Evolutionary conservation across 2,113 vertebrate genomes (phyloP), one percentile per base, ranked within the genome.

Genomic region (Dicaeum eximium): DNA sequence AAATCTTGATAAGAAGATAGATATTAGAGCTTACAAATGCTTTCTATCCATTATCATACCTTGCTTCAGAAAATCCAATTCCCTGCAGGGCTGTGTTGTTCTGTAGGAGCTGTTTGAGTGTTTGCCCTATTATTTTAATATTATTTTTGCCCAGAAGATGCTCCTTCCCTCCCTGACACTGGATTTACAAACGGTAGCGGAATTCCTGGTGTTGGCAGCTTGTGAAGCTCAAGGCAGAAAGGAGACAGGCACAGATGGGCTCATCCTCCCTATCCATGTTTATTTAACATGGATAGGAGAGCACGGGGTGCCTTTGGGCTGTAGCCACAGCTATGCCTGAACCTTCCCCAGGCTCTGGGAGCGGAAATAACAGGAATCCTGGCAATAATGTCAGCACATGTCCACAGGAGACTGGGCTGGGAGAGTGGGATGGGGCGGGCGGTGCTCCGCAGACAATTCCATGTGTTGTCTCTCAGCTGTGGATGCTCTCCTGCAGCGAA

Each of bases 391-490:
- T 21, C 30, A 44, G 67, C 37, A 53, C 17, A 10, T 1, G 5
- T 7, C 18, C 40, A 5, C 7, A 1, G 62, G 27, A 80, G 28
- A 31, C 44, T 33, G 60, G 40, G n/a, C 7, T 42, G 69, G 51
- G 64, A 56, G 7, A 0, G 25, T 7, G 19, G 38, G 40, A 5
- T 38, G 67, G 30, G 33, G 13, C 5, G 1, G 28, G 12, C 7
- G 6, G 10, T 4, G 24, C 23, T 42, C 27, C 4, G n/a, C 28
- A 22, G 27, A 15, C 22, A 11, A 27, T 47, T 61, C 27, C 16
- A 0, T 1, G 48, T 13, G 15, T 8, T 9, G 8, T 57, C 40
- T 64, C 58, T 72, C 56, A 0, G 23, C 3, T 47, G 19, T 18
- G 44, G 64, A 3, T 1, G 20, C 17, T 67, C 16, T 83, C 48